Evolutionary conservation across 2,113 vertebrate species (phyloP), one percentile per base, ranked within the genome.

Genomic region (Hyperoodon ampullatus): DNA sequence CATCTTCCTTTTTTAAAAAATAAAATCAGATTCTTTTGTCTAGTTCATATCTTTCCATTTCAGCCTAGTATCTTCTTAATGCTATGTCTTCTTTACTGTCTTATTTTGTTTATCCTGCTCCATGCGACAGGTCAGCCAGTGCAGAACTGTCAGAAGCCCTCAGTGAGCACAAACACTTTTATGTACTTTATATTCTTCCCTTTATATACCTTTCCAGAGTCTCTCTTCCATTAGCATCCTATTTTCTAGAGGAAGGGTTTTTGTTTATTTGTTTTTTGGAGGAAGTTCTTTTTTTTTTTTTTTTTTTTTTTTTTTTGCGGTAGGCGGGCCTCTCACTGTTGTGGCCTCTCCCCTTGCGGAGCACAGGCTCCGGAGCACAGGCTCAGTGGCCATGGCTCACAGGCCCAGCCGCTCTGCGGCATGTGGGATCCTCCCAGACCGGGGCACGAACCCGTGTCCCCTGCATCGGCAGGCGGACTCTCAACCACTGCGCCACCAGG

Each of bases 71-170:
- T 24, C 74, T 74, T 88, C 13, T 83, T 78, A 77, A 70, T 87
- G n/a, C 35, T 75, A 1, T 70, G 19, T 63, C 60, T 90, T 82
- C 50, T 35, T 96, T 95, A 68, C 35, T 93, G 75, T 47, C 30
- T 71, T 65, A 58, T 16, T 84, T 88, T 55, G 35, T 95, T 84
- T 93, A 80, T 75, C 35, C 33, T 70, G 30, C 35, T 24, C 21
- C 13, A 18, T 58, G 50, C 12, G 35, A 39, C 16, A 44, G 47
- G 65, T 58, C 30, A 90, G 65, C 35, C 35, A 71, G 18, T 70
- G n/a, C 24, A 94, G 78, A 87, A 78, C 68, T 92, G 6, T 96
- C 30, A 90, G 65, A 84, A 93, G 58, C n/a, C 78, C 13, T 92
- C 75, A 91, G 35, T 90, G 44, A 90, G n/a, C 33, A 44, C 58